These are phyloP conservation scores for Orussus abietinus DNA, from an alignment of 1,140 invertebrate species.

Conservation along the genomic window DNA sequence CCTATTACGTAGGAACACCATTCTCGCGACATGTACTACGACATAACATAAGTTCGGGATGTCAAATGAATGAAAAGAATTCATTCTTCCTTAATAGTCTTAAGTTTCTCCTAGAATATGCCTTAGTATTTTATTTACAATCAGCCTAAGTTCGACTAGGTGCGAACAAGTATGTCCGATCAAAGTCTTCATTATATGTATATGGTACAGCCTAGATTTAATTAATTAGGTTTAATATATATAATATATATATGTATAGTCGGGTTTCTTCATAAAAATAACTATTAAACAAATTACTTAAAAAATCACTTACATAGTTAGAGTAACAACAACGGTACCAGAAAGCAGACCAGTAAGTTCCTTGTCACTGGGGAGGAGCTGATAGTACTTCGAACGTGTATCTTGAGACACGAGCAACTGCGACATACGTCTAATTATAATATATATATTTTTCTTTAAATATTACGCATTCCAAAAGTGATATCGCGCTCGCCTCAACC, in stretches of 20 bases:
- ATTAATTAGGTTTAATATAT: slow-evolving; percentile 14
- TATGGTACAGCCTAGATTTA: slow-evolving; percentile 18
- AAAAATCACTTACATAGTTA: slow-evolving; percentile 19
- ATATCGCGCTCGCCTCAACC: too few species aligned
- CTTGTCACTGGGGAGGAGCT: slow-evolving; percentile 10
- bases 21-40: too few species aligned
- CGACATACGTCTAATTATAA: neutral
- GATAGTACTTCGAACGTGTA: slow-evolving; percentile 3
- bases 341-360: slow-evolving; percentile 17
- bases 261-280: slow-evolving; percentile 24
- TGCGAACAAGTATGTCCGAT: slow-evolving; percentile 19
- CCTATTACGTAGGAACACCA: too few species aligned
- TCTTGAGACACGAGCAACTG: too few species aligned
- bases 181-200: slow-evolving; percentile 18
- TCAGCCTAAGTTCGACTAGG: slow-evolving; percentile 17
- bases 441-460: slow-evolving; percentile 10
- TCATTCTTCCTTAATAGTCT: slow-evolving; percentile 20
- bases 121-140: slow-evolving; percentile 33
- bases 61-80: too few species aligned
- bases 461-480: slow-evolving; percentile 15
- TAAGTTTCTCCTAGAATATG: slow-evolving; percentile 23
- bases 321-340: slow-evolving; percentile 27
- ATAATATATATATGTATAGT: slow-evolving; percentile 15
- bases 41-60: too few species aligned
- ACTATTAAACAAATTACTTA: slow-evolving; percentile 26